Evolutionary conservation across 2,888 invertebrate species (phyloP).

Genomic region (Oasisia sp.): DNA sequence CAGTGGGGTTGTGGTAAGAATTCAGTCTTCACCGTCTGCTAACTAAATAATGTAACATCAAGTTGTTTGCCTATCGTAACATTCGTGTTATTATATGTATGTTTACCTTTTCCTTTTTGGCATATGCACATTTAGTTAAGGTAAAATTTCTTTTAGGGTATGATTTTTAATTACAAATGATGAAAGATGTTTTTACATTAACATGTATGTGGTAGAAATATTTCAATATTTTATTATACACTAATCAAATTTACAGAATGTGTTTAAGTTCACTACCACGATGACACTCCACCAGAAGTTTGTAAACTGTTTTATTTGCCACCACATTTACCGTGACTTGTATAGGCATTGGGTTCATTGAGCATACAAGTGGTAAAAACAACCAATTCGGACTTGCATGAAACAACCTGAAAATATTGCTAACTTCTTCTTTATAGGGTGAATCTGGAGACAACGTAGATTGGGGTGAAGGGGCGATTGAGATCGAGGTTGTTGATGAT

Average conservation of each 20-base stretch:
- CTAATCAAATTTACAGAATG: neutral
- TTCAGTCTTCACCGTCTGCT: neutral
- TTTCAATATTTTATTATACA: neutral
- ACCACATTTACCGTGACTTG: neutral
- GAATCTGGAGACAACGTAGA: constrained; percentile 46
- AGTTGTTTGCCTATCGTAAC: neutral
- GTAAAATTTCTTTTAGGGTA: neutral
- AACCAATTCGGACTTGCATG: neutral
- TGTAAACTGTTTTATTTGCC: neutral
- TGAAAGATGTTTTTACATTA: neutral
- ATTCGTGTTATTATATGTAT: neutral
- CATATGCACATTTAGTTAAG: neutral
- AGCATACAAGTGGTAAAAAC: neutral
- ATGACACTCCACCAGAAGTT: neutral
- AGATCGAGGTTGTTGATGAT: constrained; percentile 33
- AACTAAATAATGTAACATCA: neutral
- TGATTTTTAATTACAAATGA: neutral
- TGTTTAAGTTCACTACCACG: neutral
- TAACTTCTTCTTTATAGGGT: constrained; percentile 1
- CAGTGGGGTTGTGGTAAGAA: neutral
- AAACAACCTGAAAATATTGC: neutral
- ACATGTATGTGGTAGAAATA: neutral
- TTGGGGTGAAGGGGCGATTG: constrained; percentile 45
- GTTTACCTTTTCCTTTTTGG: neutral
- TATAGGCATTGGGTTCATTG: neutral